Base-by-base conservation (phyloP, 1,140 invertebrate species). In the Heterodera schachtii region DNA sequence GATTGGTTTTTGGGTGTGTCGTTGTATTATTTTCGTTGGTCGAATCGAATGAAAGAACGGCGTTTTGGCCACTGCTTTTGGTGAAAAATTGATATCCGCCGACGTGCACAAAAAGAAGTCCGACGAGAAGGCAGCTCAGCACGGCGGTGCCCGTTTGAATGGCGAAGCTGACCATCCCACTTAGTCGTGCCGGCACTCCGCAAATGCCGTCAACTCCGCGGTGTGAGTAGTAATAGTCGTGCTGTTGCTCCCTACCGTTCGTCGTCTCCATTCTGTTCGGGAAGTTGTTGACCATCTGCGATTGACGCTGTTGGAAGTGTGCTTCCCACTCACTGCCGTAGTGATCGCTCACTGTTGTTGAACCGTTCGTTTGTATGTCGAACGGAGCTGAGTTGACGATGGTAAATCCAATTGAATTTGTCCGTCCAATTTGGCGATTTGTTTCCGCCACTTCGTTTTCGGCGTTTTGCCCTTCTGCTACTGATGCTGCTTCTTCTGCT, bases 101-200 rank as follows among this genome's bases (percentile, higher is more conserved):
- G 19, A 87, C 73, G 74, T 89, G 87, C 43, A 88, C 83, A 78
- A 89, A 89, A 9, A 89, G 81, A 46, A 89, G 78, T 8, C 83
- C 43, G n/a, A 82, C 78, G 4, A 86, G 67, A n/a, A 81, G 64
- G 52, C 73, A 80, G 66, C 79, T 78, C 9, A 87, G 52, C 16
- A 89, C 60, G 9, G 90, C 43, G 3, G 80, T 77, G 21, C 83
- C 79, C 16, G 77, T 60, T 81, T 89, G 87, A 19, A 88, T 77
- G 47, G 80, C 80, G 16, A 90, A 76, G 70, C 82, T 84, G 67
- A 85, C 78, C 31, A 89, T 52, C 11, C 87, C 87, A 57, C 75
- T 86, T 7, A 81, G 75, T 49, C 89, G 86, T 6, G 87, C 87
- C 44, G 89, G 87, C 21, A 88, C 76, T n/a, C 81, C 82, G 70